These are phyloP conservation scores for Lordiphosa stackelbergi DNA, from an alignment of 1,140 invertebrate species.

Conservation along the genomic window DNA sequence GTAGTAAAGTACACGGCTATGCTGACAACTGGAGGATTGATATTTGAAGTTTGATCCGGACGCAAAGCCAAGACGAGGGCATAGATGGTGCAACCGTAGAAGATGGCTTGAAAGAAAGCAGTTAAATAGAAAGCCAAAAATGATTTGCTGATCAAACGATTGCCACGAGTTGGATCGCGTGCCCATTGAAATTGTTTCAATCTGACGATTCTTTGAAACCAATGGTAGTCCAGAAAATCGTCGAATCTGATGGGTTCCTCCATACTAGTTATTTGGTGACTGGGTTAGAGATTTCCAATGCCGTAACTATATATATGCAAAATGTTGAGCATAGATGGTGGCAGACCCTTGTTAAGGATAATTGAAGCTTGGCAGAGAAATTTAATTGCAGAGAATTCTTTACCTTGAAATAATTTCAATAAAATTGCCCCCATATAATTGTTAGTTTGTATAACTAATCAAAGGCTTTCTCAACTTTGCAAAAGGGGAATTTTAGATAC, in stretches of 20 bases:
- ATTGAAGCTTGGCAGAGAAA: no score
- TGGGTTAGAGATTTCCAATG: no score
- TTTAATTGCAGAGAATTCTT: no score
- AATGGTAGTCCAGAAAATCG: slow-evolving; percentile 20
- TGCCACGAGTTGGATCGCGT: slow-evolving; percentile 10
- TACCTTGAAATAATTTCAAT: no score
- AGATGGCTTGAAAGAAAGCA: slow-evolving; percentile 8
- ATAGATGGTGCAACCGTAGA: slow-evolving; percentile 12
- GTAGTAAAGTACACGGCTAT: slow-evolving; percentile 37
- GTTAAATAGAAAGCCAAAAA: slow-evolving; percentile 1
- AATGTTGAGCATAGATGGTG: no score
- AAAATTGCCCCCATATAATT: no score
- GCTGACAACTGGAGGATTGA: slow-evolving; percentile 30
- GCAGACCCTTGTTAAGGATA: no score
- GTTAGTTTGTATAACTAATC: no score
- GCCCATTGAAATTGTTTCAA: slow-evolving; percentile 22
- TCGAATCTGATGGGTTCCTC: slow-evolving; percentile 6
- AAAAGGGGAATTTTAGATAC: no score
- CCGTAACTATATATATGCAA: no score
- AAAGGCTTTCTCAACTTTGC: no score
- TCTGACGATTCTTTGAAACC: neutral
- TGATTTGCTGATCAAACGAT: slow-evolving; percentile 20
- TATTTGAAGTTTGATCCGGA: slow-evolving; percentile 1
- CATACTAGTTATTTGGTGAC: no score
- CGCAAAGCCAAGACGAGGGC: slow-evolving; percentile 4